Percentiles rank a stretch among this genome's conserved stretches.
These are phyloP conservation scores for Dendrophyllia cribrosa DNA, from an alignment of 64 coral and sea anemone genomes.

Conservation along the genomic window DNA sequence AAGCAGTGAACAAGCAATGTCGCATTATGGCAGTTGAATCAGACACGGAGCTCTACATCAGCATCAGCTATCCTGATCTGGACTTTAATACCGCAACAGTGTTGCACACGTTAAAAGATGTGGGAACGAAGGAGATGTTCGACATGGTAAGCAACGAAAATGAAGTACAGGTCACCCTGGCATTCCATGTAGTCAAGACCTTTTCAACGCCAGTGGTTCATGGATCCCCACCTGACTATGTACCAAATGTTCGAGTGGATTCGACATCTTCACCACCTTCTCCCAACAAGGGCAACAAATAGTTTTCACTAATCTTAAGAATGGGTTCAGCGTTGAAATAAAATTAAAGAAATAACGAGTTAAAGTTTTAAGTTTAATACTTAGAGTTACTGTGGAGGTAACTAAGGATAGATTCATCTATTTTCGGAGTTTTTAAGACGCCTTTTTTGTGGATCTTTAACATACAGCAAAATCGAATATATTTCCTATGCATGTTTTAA, in stretches of 20 bases:
- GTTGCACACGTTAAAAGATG: neutral
- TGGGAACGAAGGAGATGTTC: neutral
- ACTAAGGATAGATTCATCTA: no score
- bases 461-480: no score
- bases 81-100: neutral
- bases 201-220: neutral
- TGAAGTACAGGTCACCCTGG: neutral
- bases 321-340: constrained; percentile 1
- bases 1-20: neutral
- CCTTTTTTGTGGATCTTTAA: no score
- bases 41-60: neutral
- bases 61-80: constrained; percentile 8
- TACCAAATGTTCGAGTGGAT: neutral
- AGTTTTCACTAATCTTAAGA: neutral
- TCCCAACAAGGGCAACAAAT: neutral
- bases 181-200: neutral
- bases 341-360: neutral
- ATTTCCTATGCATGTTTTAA: no score
- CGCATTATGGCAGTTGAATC: neutral
- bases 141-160: neutral
- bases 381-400: no score
- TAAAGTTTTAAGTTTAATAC: no score
- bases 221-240: neutral
- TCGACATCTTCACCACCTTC: neutral
- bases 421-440: no score